phyloP scores from a whole-genome alignment of 2,888 invertebrate species.

The Prosopocoilus inquinatus region DNA sequence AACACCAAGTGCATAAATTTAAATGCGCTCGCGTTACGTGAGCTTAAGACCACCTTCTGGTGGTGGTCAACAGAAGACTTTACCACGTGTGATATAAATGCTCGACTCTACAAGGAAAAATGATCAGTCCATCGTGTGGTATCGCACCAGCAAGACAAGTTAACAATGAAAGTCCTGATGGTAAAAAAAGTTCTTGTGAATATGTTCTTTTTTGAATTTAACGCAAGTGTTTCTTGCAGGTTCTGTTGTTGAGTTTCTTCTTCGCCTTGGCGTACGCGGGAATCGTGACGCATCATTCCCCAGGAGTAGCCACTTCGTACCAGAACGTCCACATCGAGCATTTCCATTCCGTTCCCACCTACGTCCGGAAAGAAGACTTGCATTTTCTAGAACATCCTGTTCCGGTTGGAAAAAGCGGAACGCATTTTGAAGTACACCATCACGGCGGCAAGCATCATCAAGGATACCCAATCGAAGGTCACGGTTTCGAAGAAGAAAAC shows the following conservation, averaged over 20 bases:
- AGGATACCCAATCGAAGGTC: slow-evolving; percentile 30
- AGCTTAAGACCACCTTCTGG: neutral
- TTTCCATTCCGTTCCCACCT: slow-evolving; percentile 68
- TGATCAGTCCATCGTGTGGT: neutral
- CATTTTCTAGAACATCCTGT: slow-evolving; percentile 64
- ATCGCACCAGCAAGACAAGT: neutral
- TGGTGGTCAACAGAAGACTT: neutral
- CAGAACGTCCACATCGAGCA: slow-evolving; percentile 69
- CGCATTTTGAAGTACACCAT: slow-evolving; percentile 36
- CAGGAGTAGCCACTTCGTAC: slow-evolving; percentile 59
- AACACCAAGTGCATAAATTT: no score
- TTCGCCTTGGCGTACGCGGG: neutral
- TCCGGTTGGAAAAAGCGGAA: slow-evolving; percentile 56
- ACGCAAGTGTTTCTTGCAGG: neutral
- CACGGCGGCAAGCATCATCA: slow-evolving; percentile 38
- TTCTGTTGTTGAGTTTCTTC: neutral
- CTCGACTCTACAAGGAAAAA: neutral
- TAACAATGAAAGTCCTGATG: neutral
- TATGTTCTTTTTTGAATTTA: no score
- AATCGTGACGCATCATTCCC: neutral
- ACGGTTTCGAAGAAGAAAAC: neutral
- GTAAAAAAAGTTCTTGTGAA: neutral
- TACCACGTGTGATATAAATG: neutral
- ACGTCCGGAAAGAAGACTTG: slow-evolving; percentile 66
- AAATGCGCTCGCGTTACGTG: no score